phyloP scores from a whole-genome alignment of 2,113 vertebrate species.

The Sander vitreus region DNA sequence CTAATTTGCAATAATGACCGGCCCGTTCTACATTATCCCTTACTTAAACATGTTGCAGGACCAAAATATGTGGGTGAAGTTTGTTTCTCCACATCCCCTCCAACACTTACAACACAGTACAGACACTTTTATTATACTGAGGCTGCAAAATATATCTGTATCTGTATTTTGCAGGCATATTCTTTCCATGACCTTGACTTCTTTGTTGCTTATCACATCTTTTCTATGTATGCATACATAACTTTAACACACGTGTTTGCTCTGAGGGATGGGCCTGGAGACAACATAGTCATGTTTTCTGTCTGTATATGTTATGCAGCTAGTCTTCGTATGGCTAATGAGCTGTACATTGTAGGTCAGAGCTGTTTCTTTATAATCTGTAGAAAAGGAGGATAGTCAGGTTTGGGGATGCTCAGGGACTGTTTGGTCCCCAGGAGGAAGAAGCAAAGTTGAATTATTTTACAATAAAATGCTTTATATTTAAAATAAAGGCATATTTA shows the following conservation, averaged over 20 bases:
- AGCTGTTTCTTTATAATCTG: conserved; percentile 41
- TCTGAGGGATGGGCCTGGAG: conserved; percentile 36
- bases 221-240: conserved; percentile 7
- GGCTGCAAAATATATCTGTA: no score
- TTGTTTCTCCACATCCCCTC: not conserved
- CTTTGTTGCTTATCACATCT: not conserved
- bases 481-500: conserved; percentile 9
- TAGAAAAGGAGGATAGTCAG: conserved; percentile 44
- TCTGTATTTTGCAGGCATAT: no score
- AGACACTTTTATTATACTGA: no score
- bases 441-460: conserved; percentile 33
- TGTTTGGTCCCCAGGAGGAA: not conserved
- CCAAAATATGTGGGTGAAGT: not conserved
- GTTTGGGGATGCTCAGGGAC: conserved; percentile 42
- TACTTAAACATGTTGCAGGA: no score
- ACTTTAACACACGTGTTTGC: conserved; percentile 29
- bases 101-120: not conserved
- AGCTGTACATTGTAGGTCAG: conserved; percentile 79
- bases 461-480: conserved; percentile 15
- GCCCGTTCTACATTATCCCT: no score
- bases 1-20: no score
- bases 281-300: conserved; percentile 54
- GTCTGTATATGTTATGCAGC: conserved; percentile 65
- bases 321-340: conserved; percentile 72
- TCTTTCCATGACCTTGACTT: not conserved